Evolutionary conservation across 2,797 vertebrate genomes (phyloP), one percentile per base, ranked within the genome.

Genomic region (Gymnocypris eckloni): DNA sequence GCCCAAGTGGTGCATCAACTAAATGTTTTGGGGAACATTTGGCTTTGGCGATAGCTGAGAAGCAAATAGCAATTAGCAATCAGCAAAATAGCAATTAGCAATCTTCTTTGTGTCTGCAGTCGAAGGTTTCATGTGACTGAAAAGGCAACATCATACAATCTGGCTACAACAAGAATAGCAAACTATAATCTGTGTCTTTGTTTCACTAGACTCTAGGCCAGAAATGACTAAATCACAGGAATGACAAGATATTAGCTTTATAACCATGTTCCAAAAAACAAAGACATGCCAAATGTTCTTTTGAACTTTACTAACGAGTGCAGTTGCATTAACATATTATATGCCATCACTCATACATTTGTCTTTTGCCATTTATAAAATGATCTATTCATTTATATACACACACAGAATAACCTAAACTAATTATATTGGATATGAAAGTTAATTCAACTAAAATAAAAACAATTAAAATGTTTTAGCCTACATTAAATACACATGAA

Each of bases 21-120:
- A 87, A 85, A 59, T 33, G 37, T 64, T 87, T 89, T 85, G 50
- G 81, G 87, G 81, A 72, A 66, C 75, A 80, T 89, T 84, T 88
- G 77, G 88, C 89, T 89, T 89, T 89, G 89, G 88, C 81, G 72
- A 88, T 81, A 72, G 85, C 89, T 88, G 89, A 75, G 88, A 92
- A 92, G 93, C 93, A 94, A 92, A 94, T 88, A 90, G 92, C 91
- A 94, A 94, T 95, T 95, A 94, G 89, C 93, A 92, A 93, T 93
- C 90, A 91, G 91, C 92, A 93, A 95, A 95, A 95, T 92, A 94
- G 92, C 92, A 93, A 94, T 95, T 95, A 94, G 85, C 88, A 67
- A 89, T 81, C 88, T 90, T 81, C 79, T 83, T 87, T 89, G 88
- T 89, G 86, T 85, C 87, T 79, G 86, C 82, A 59, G 43, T 50